These are phyloP conservation scores for Rhagologus leucostigma DNA, from an alignment of 2,113 vertebrate species.

Conservation along the genomic window DNA sequence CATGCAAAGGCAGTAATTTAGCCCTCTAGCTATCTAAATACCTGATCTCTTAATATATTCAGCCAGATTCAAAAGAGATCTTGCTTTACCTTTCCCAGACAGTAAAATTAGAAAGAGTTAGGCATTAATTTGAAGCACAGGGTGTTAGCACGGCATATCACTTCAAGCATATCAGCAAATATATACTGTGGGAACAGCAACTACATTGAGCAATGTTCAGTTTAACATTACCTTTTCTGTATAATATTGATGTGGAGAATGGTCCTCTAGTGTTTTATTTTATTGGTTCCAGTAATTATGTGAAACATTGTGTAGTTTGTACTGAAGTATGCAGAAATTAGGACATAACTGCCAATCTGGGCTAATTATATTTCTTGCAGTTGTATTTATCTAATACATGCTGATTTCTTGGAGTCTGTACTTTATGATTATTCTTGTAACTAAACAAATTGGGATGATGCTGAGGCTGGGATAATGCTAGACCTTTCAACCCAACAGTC, in stretches of 20 bases:
- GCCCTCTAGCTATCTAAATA: not conserved
- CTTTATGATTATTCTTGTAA: not conserved
- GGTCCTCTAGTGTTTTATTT: not conserved
- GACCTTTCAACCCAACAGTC: not conserved
- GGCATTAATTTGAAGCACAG: not conserved
- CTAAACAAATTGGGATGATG: not conserved
- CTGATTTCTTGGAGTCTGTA: not conserved
- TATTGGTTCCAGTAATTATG: not conserved
- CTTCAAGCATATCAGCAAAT: not conserved
- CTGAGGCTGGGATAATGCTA: not conserved
- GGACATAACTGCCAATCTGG: not conserved
- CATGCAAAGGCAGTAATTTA: not conserved
- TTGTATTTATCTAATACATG: not conserved
- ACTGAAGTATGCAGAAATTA: not conserved
- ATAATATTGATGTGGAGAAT: not conserved
- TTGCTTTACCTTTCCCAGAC: not conserved
- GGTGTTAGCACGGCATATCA: not conserved
- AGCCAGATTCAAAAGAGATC: not conserved
- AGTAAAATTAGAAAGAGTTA: not conserved
- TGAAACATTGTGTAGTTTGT: not conserved
- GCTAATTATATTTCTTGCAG: constrained; percentile 15
- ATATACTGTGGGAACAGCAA: not conserved
- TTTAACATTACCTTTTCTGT: not conserved
- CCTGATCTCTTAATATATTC: not conserved
- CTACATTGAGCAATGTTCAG: not conserved